Base-by-base conservation (phyloP, 1,140 invertebrate genomes). In the Drosophila bifasciata region DNA sequence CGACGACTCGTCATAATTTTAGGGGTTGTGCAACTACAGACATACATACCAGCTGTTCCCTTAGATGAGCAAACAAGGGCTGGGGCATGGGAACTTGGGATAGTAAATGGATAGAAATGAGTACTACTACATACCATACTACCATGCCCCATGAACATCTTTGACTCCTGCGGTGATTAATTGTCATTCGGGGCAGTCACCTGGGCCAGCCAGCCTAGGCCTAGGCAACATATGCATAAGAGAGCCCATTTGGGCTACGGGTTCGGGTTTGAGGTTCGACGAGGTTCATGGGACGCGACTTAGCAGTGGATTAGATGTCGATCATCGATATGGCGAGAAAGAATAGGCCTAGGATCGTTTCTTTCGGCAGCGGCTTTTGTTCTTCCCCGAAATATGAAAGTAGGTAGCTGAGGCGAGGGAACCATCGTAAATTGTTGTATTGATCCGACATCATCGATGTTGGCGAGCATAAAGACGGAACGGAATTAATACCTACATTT, bases 121-220 rank as follows among this genome's bases (percentile, higher is more conserved):
- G 17, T 64, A 32, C 66, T 67, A 39, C 52, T 39, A 50, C 52
- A 49, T 60, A 36, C 32, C 23, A 25, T 25, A 6, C 23, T 13
- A 3, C 9, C 32, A 11, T 36, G 32, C 32, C 32, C 32, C 64
- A 25, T 17, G 77, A 86, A 75, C 79, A 83, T 88, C 84, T 88
- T 88, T 83, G 84, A 89, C 83, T 88, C 83, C 83, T 88, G 83
- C 32, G 83, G 83, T 88, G 83, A 88, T 88, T 88, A 88, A 88
- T 88, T 89, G 84, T 88, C 83, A 86, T 86, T 58, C 48, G 70
- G 72, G 11, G 32, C 32, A 36, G 32, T 36, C 32, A 36, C 32
- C 52, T 45, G 43, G 51, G 39, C 40, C 25, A 41, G 28, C 13
- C 19, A 41, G 13, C 53, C 32, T 57, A 41, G 48, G 39, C 19